These are phyloP conservation scores for Hirtodrosophila alboralis DNA, from an alignment of 2,888 invertebrate species.

Conservation along the genomic window DNA sequence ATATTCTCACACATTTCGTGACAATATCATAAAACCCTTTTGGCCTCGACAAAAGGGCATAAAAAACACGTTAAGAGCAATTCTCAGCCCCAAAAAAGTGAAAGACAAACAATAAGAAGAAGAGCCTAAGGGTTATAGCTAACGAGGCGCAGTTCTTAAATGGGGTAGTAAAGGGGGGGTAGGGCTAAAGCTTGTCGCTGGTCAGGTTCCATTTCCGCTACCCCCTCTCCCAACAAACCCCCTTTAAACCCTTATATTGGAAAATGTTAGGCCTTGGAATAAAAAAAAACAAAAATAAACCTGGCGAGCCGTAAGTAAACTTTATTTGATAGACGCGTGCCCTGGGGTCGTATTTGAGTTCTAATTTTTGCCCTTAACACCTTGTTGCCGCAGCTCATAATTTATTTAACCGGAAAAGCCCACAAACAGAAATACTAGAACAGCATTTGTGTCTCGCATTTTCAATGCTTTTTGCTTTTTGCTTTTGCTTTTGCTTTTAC, in stretches of 20 bases:
- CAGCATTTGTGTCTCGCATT: constrained; percentile 36
- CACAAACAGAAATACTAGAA: no score
- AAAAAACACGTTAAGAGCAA: constrained; percentile 32
- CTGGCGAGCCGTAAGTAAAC: constrained; percentile 56
- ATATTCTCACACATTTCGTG: no score
- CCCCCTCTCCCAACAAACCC: background rate
- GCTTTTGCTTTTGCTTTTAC: no score
- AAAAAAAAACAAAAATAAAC: no score
- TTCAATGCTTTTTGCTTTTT: no score
- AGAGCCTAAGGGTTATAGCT: constrained; percentile 34
- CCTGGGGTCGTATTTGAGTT: constrained; percentile 35
- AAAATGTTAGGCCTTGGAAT: background rate
- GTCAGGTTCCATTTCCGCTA: constrained; percentile 8
- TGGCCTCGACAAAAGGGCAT: no score
- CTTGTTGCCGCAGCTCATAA: constrained; percentile 57
- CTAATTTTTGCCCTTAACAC: constrained; percentile 50
- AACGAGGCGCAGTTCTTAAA: constrained; percentile 51
- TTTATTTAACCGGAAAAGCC: constrained; percentile 50
- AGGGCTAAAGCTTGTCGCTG: constrained; percentile 3
- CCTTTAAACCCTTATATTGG: constrained; percentile 20
- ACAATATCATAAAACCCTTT: no score
- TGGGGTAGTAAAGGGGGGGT: no score
- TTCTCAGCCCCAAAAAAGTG: constrained; percentile 29
- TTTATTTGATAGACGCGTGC: constrained; percentile 74
- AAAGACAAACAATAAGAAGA: constrained; percentile 12